Evolutionary conservation across 2,113 vertebrate genomes (phyloP).

Genomic region (Myocastor coypus): DNA sequence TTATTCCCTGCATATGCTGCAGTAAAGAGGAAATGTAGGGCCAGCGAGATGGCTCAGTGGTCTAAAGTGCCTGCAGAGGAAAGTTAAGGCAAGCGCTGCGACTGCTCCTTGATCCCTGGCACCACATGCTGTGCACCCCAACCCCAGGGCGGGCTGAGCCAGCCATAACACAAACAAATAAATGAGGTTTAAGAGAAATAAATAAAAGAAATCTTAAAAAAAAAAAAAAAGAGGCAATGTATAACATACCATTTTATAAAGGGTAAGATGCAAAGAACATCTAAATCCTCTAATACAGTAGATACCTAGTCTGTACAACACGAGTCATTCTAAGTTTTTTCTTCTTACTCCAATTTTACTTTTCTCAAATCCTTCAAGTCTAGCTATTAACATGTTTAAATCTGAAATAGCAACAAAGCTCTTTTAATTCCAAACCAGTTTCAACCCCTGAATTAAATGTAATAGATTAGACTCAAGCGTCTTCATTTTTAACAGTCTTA

Average conservation of each 20-base stretch:
- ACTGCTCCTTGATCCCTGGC: too few relatives aligned
- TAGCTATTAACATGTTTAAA: slow-evolving; percentile 18
- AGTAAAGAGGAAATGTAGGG: not conserved
- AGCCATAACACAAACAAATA: too few relatives aligned
- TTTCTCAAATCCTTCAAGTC: not conserved
- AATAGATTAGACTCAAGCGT: not conserved
- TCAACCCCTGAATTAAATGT: not conserved
- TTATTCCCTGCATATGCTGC: not conserved
- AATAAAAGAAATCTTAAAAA: too few relatives aligned
- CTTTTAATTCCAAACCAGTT: not conserved
- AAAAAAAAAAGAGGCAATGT: not conserved
- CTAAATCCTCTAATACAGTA: not conserved
- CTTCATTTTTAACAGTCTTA: slow-evolving; percentile 34
- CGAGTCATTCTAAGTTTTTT: not conserved
- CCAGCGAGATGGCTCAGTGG: too few relatives aligned
- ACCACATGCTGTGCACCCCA: too few relatives aligned
- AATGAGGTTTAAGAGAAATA: too few relatives aligned
- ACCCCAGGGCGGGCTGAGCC: too few relatives aligned
- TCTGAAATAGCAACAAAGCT: slow-evolving; percentile 37
- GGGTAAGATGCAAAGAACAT: slow-evolving; percentile 3
- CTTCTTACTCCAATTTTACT: slow-evolving; percentile 17
- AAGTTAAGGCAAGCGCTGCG: too few relatives aligned
- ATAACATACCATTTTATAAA: not conserved
- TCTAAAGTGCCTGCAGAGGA: too few relatives aligned
- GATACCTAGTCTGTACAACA: not conserved